Conservation (phyloP, 2,888 invertebrate species). For the Ichneumon xanthorius region DNA sequence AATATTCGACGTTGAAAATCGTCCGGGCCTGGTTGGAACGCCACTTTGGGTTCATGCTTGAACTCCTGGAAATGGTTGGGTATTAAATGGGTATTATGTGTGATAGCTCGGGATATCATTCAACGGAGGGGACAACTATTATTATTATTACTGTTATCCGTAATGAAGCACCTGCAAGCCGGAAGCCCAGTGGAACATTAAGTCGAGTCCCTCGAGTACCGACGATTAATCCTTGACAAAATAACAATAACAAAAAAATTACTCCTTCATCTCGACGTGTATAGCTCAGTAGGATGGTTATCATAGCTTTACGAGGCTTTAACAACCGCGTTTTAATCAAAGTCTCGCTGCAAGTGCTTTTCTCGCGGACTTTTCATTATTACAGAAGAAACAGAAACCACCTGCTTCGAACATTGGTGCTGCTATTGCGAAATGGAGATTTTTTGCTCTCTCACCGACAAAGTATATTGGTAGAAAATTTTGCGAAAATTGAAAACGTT, state of each 20-base stretch:
- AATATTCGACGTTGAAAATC: too few species aligned
- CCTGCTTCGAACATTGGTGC: too few species aligned
- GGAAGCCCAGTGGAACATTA: conserved; percentile 1
- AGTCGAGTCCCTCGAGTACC: conserved; percentile 12
- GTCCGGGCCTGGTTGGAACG: too few species aligned
- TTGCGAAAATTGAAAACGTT: too few species aligned
- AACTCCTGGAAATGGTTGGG: too few species aligned
- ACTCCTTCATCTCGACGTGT: conserved; percentile 24
- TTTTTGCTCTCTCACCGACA: too few species aligned
- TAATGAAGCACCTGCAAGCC: neutral
- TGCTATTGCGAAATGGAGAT: too few species aligned
- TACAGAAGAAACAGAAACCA: neutral
- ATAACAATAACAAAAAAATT: conserved; percentile 19
- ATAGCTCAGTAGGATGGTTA: conserved; percentile 18
- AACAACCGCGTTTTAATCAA: conserved; percentile 30
- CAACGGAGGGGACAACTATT: neutral
- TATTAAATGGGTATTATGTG: neutral
- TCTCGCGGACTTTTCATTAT: neutral
- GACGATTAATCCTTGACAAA: conserved; percentile 42
- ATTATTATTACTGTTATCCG: neutral
- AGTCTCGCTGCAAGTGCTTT: conserved; percentile 29
- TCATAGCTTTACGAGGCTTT: conserved; percentile 1
- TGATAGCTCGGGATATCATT: neutral
- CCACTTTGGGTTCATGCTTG: too few species aligned
- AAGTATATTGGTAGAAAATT: too few species aligned